Conservation (phyloP, 2,797 vertebrate genomes). For the Acipenser oxyrinchus region DNA sequence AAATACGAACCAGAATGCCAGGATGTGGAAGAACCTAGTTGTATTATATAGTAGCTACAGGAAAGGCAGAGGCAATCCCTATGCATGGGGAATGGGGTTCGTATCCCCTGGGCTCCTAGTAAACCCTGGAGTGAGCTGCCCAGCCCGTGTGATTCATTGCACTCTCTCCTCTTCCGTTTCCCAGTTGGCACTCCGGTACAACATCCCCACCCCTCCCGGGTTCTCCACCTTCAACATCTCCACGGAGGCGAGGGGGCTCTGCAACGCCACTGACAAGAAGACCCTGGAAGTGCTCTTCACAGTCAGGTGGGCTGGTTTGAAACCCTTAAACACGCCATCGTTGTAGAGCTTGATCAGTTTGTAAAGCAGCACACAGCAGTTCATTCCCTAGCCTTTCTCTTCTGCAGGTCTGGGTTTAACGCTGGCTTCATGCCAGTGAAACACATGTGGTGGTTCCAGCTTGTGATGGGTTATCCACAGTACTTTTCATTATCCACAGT, state of each 20-base stretch:
- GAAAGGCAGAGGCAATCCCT: no score
- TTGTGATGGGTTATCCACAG: no score
- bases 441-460: neutral
- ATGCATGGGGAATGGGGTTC: no score
- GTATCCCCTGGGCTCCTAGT: no score
- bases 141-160: no score
- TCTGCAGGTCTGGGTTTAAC: neutral
- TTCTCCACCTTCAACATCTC: conserved; percentile 47
- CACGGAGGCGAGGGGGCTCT: conserved; percentile 22
- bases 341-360: conserved; percentile 7
- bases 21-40: no score
- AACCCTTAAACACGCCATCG: neutral
- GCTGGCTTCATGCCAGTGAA: neutral
- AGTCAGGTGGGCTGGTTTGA: conserved; percentile 38
- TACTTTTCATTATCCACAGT: no score
- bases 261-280: conserved; percentile 24
- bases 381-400: neutral
- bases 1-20: no score
- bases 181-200: conserved; percentile 56
- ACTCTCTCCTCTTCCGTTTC: conserved; percentile 1
- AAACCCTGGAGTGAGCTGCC: no score
- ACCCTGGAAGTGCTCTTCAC: conserved; percentile 34
- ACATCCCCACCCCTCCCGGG: conserved; percentile 54
- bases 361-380: neutral
- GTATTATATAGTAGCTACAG: no score